Conservation (phyloP, 2,888 invertebrate species). For the Bugulina stolonifera region DNA sequence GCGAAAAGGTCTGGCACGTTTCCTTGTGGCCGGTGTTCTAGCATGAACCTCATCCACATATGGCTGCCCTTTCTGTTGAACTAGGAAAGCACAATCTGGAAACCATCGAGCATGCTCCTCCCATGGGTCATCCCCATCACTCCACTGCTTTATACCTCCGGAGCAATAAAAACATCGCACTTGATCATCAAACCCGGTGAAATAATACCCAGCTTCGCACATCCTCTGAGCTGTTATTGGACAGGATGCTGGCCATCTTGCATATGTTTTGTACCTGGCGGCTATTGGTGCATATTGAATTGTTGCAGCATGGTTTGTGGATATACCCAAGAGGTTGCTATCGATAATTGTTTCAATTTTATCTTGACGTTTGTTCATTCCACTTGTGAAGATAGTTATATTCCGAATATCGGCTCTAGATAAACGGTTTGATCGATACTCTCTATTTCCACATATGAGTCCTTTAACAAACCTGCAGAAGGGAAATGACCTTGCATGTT, state of each 20-base stretch:
- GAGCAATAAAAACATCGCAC: conserved; percentile 90
- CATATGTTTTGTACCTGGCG: neutral
- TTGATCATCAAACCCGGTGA: conserved; percentile 66
- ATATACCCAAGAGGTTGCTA: neutral
- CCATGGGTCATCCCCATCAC: conserved; percentile 64
- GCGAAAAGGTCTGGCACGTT: neutral
- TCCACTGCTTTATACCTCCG: conserved; percentile 89
- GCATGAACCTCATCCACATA: conserved; percentile 30
- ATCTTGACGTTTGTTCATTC: too few species aligned
- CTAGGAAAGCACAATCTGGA: conserved; percentile 73
- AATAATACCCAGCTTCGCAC: neutral
- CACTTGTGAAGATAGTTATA: neutral
- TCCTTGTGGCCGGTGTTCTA: neutral
- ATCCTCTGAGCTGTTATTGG: neutral
- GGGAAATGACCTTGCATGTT: conserved; percentile 84
- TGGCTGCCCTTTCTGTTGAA: conserved; percentile 71
- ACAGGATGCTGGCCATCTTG: conserved; percentile 28
- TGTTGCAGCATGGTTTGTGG: neutral
- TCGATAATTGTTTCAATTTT: neutral
- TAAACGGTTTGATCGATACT: neutral
- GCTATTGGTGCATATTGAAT: neutral
- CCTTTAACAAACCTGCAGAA: conserved; percentile 69
- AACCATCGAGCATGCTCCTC: neutral
- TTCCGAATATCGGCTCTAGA: neutral
- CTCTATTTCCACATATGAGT: conserved; percentile 33